phyloP scores from a whole-genome alignment of 2,797 vertebrate species.

The Delichon dasypus region DNA sequence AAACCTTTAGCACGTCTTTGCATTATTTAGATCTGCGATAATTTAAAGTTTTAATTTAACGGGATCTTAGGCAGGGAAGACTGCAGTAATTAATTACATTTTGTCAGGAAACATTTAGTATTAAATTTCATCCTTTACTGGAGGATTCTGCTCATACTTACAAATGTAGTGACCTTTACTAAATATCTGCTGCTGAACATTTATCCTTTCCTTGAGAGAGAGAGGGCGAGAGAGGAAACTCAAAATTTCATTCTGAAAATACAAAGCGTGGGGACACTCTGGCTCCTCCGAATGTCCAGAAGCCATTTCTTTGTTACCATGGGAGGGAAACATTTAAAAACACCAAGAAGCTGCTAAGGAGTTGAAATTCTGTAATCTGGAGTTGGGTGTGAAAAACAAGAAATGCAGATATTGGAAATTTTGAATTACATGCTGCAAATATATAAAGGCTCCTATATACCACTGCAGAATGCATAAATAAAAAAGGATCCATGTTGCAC shows the following conservation, averaged over 20 bases:
- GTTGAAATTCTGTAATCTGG: not conserved
- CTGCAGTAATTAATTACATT: not conserved
- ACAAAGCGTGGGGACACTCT: not conserved
- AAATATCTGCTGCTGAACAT: not conserved
- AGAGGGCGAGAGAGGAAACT: not conserved
- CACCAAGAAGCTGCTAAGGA: not conserved
- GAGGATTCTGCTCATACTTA: not conserved
- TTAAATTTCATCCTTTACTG: not conserved
- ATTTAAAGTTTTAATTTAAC: not conserved
- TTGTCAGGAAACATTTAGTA: not conserved
- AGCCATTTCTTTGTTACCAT: not conserved
- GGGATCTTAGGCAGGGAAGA: not conserved
- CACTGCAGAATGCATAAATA: not conserved
- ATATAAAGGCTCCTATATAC: not conserved
- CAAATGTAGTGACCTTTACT: constrained; percentile 29
- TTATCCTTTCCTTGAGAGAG: not conserved
- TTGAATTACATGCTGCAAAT: not conserved
- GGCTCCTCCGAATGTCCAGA: not conserved
- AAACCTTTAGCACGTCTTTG: not conserved
- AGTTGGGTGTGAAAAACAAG: not conserved
- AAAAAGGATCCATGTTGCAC: not conserved
- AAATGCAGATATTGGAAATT: not conserved
- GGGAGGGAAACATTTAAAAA: not conserved
- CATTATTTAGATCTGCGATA: not conserved
- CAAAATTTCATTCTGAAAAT: not conserved